Evolutionary conservation across 1,140 invertebrate genomes (phyloP), one percentile per base, ranked within the genome.

Genomic region (Leptinotarsa lineolata): DNA sequence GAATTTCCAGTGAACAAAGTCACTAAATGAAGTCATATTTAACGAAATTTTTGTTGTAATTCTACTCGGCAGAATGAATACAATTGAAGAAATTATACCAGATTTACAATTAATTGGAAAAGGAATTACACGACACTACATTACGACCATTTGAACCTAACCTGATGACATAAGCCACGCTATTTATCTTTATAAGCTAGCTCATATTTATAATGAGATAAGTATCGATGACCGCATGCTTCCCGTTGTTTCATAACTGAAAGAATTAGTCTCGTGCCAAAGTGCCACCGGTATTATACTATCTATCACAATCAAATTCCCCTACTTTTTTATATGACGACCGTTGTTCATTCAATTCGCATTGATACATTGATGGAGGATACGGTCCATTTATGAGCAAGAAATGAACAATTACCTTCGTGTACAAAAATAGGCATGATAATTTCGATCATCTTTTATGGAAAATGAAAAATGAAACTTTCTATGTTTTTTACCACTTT

Each of bases 131-230:
- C 16, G n/a, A 54, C 48, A 15, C 48, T 15, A 8, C 48, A 54
- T 16, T 18, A 16, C 48, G 48, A n/a, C 48, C 48, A 18, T 54
- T 54, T 63, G 20, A 63, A 39, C 61, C 24, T 21, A 74, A 72
- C 69, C 68, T 46, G 61, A 76, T 76, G 78, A 79, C 79, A 78
- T 79, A 78, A 79, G 77, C 79, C 74, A n/a, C 74, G 77, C 77
- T 74, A 81, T 81, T 81, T 81, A 78, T 79, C 78, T 81, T 76
- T 79, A 81, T 79, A 78, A 81, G 77, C 78, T 79, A 81, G 79
- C 79, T 81, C 78, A 77, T 78, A 81, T 81, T 78, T 81, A 78
- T 78, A 81, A 81, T 77, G 76, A 79, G 79, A 81, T 81, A 81
- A 81, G 68, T 75, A 79, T 78, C 73, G 79, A 79, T 81, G 79